These are phyloP conservation scores for Drosophila neocordata DNA, from an alignment of 1,140 invertebrate genomes.

Conservation along the genomic window DNA sequence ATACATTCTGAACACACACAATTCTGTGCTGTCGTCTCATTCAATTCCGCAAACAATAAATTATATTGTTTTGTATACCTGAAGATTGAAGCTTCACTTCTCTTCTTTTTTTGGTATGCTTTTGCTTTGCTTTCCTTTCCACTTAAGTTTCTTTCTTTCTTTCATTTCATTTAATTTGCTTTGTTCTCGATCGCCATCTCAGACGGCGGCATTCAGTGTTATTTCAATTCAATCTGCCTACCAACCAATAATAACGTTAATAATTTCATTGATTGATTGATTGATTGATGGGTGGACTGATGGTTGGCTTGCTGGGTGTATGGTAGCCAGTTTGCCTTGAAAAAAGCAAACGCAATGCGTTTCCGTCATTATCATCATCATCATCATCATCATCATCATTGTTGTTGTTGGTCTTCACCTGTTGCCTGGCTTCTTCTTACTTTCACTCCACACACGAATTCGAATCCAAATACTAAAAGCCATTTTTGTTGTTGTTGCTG, in stretches of 20 bases:
- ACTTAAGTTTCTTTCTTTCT: conserved; percentile 9
- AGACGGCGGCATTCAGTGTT: conserved; percentile 34
- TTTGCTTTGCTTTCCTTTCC: conserved; percentile 41
- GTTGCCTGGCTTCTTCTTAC: conserved; percentile 47
- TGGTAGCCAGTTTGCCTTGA: conserved; percentile 63
- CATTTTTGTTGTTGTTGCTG: too few relatives aligned
- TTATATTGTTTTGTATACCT: conserved; percentile 66
- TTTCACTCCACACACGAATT: conserved; percentile 44
- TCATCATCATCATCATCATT: background rate
- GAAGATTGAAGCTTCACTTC: conserved; percentile 2
- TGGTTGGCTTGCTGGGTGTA: conserved; percentile 5
- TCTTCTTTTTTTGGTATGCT: background rate
- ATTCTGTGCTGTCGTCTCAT: conserved; percentile 28
- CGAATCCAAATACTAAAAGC: background rate
- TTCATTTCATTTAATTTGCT: background rate
- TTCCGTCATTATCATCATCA: conserved; percentile 45
- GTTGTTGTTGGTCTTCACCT: conserved; percentile 33
- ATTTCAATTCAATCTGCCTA: conserved; percentile 7
- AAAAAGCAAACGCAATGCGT: conserved; percentile 54
- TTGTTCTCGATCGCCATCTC: conserved; percentile 22
- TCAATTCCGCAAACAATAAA: conserved; percentile 67
- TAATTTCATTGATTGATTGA: conserved; percentile 53
- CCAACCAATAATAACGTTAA: conserved; percentile 21
- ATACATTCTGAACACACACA: conserved; percentile 31
- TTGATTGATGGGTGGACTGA: conserved; percentile 28